These are phyloP conservation scores for Proisotoma minuta DNA, from an alignment of 2,888 invertebrate species.

Conservation along the genomic window DNA sequence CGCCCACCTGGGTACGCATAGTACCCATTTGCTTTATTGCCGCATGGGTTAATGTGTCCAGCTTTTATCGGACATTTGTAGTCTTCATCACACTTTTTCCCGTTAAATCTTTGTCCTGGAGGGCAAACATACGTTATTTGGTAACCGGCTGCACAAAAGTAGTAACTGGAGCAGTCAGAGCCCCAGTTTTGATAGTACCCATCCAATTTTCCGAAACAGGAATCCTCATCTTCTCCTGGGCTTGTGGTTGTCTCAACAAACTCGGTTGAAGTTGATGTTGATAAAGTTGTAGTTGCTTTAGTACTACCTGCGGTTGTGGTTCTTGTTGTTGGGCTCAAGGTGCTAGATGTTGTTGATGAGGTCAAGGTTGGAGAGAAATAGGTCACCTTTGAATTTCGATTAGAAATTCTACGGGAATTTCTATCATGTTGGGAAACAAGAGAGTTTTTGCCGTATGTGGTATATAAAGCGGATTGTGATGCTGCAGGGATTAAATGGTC, in stretches of 20 bases:
- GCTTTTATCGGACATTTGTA: constrained; percentile 30
- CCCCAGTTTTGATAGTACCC: constrained; percentile 46
- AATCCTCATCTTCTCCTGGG: constrained; percentile 24
- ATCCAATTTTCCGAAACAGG: constrained; percentile 39
- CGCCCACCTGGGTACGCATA: constrained; percentile 29
- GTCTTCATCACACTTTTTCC: constrained; percentile 40
- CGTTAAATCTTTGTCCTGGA: constrained; percentile 37
- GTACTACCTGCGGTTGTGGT: not conserved
- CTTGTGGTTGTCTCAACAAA: not conserved
- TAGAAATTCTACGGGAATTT: no score
- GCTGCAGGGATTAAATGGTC: constrained; percentile 20
- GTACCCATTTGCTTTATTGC: constrained; percentile 41
- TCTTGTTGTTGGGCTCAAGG: not conserved
- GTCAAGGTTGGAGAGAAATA: not conserved
- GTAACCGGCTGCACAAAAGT: constrained; percentile 46
- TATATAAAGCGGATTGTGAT: constrained; percentile 22
- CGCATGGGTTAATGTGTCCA: constrained; percentile 36
- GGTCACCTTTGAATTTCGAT: not conserved
- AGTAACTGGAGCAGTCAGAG: constrained; percentile 44
- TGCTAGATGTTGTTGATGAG: not conserved
- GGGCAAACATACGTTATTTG: constrained; percentile 47
- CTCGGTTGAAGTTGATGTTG: constrained; percentile 15
- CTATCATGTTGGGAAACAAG: no score
- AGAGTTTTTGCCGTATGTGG: constrained; percentile 13
- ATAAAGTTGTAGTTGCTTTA: not conserved